These are phyloP conservation scores for Anthrax anthrax DNA, from an alignment of 2,888 invertebrate genomes.

Conservation along the genomic window DNA sequence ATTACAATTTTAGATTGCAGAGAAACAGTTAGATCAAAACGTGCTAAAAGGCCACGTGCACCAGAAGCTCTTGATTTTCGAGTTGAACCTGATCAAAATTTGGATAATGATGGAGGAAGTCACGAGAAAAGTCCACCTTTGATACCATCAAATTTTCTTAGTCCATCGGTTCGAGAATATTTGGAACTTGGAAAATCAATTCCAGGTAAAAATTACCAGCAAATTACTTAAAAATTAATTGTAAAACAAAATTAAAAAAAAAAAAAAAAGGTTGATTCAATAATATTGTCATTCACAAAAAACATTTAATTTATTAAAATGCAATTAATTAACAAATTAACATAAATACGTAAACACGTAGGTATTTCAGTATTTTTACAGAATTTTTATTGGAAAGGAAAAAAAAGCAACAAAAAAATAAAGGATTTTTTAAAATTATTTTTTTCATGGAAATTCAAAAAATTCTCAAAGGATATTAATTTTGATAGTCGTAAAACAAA, in stretches of 20 bases:
- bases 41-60: conserved; percentile 48
- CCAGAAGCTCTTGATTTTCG: conserved; percentile 35
- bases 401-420: too few species aligned
- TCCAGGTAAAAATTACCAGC: conserved; percentile 69
- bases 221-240: too few species aligned
- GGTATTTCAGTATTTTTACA: too few species aligned
- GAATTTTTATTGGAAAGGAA: too few species aligned
- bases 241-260: not conserved
- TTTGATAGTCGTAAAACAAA: not conserved
- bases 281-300: too few species aligned
- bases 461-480: not conserved
- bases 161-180: conserved; percentile 73
- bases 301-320: too few species aligned
- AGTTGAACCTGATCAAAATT: conserved; percentile 35
- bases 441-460: not conserved
- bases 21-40: conserved; percentile 42
- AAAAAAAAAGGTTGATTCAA: too few species aligned
- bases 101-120: conserved; percentile 29
- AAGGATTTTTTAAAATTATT: too few species aligned
- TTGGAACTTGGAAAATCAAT: conserved; percentile 78
- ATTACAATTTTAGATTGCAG: conserved; percentile 38
- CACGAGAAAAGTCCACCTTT: conserved; percentile 31
- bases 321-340: too few species aligned
- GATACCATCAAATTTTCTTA: conserved; percentile 64
- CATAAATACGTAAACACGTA: too few species aligned